A percentile compares a stretch with the other conserved stretches of the same genome.
Evolutionary conservation across 2,888 invertebrate species (phyloP).

Genomic region (Boloria euphrosyne): DNA sequence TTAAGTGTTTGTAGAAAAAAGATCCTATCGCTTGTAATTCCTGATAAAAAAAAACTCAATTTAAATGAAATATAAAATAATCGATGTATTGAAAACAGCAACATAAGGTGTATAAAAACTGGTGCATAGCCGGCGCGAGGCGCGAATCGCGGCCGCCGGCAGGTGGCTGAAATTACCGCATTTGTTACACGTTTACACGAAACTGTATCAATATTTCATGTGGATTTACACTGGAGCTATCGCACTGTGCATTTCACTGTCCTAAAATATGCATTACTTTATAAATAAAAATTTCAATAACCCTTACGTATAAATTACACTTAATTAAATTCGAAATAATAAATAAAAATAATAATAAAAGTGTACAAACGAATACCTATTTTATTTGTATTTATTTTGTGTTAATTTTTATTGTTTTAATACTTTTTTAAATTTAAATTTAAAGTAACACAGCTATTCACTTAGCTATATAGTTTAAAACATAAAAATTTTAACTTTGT

Average conservation of each 20-base stretch:
- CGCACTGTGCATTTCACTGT: constrained; percentile 62
- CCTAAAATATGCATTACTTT: constrained; percentile 32
- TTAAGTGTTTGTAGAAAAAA: too few species aligned
- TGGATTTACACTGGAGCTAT: constrained; percentile 77
- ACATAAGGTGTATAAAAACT: constrained; percentile 68
- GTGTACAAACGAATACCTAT: too few species aligned
- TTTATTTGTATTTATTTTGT: too few species aligned
- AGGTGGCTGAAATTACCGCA: constrained; percentile 82
- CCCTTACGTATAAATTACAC: not conserved
- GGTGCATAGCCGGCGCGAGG: constrained; percentile 64
- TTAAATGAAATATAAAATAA: constrained; percentile 31
- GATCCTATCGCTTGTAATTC: too few species aligned
- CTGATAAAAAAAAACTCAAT: constrained; percentile 50
- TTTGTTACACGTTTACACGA: constrained; percentile 82
- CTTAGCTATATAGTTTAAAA: not conserved
- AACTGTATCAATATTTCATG: constrained; percentile 83
- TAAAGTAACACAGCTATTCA: not conserved
- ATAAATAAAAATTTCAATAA: constrained; percentile 17
- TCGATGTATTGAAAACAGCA: constrained; percentile 46
- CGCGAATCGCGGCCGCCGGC: constrained; percentile 60
- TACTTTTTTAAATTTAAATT: too few species aligned
- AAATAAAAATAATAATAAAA: too few species aligned
- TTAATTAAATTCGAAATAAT: not conserved
- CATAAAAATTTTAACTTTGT: not conserved
- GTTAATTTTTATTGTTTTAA: too few species aligned